A percentile compares a stretch with the other conserved stretches of the same genome.
Evolutionary conservation across 2,888 invertebrate species (phyloP).

Genomic region (Brachylomia viminalis): DNA sequence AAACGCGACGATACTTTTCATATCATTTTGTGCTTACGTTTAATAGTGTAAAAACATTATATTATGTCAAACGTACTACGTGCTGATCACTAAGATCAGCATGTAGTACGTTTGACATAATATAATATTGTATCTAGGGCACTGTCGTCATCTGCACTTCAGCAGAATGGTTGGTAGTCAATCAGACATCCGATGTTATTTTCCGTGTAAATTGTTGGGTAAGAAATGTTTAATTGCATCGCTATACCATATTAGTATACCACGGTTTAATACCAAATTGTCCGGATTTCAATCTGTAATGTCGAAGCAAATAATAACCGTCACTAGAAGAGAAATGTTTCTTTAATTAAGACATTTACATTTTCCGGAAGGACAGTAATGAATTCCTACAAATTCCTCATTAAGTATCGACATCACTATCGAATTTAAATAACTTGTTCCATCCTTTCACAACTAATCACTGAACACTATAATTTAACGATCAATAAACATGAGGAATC

Average conservation of each 20-base stretch:
- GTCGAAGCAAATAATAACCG: conserved; percentile 53
- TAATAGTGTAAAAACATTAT: neutral
- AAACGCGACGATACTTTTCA: neutral
- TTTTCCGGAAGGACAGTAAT: conserved; percentile 78
- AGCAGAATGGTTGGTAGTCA: neutral
- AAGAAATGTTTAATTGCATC: conserved; percentile 19
- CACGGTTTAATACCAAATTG: conserved; percentile 22
- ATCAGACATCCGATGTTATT: neutral
- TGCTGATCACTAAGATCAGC: neutral
- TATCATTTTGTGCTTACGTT: conserved; percentile 10
- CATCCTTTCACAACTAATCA: conserved; percentile 57
- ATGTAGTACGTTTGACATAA: neutral
- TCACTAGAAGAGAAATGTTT: conserved; percentile 54
- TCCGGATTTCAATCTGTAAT: conserved; percentile 26
- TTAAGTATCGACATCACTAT: conserved; percentile 67
- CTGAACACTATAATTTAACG: conserved; percentile 48
- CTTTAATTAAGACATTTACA: conserved; percentile 63
- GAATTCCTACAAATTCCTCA: conserved; percentile 71
- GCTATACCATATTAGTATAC: conserved; percentile 5
- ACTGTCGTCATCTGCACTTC: neutral
- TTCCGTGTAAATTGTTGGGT: conserved; percentile 9
- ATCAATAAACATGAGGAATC: conserved; percentile 34
- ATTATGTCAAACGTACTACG: neutral
- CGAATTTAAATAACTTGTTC: conserved; percentile 71
- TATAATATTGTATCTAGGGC: neutral